These are phyloP conservation scores for Rhamnusium bicolor DNA, from an alignment of 2,888 invertebrate species.

Conservation along the genomic window DNA sequence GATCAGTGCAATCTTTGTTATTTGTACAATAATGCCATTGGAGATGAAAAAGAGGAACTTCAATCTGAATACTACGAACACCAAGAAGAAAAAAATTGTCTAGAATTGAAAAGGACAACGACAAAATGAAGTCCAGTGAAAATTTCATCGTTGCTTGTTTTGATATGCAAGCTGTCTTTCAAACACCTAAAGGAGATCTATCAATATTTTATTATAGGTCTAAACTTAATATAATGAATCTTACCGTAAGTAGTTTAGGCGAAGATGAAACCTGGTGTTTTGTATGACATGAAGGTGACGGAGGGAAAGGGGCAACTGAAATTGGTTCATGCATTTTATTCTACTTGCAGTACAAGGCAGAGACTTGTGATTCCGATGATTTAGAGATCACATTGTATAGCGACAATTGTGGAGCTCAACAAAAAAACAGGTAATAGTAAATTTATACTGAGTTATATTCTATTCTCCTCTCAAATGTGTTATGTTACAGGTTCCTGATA, in stretches of 20 bases:
- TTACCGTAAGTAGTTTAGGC: conserved; percentile 2
- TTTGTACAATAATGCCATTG: conserved; percentile 6
- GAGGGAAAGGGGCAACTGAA: conserved; percentile 6
- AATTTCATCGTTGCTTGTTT: conserved; percentile 19
- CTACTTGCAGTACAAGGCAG: too few species aligned
- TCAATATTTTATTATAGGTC: conserved; percentile 25
- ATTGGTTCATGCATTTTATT: not conserved
- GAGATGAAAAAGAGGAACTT: conserved; percentile 9
- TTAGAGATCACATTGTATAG: too few species aligned
- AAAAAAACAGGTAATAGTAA: too few species aligned
- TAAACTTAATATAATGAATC: conserved; percentile 24
- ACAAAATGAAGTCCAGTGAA: conserved; percentile 4
- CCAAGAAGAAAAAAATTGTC: conserved; percentile 18
- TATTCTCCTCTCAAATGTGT: too few species aligned
- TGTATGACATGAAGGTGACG: conserved; percentile 21
- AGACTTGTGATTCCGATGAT: too few species aligned
- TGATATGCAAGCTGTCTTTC: conserved; percentile 18
- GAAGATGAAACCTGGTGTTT: not conserved
- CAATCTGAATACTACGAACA: conserved; percentile 2
- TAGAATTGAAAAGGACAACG: conserved; percentile 23
- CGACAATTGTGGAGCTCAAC: too few species aligned
- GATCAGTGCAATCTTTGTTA: conserved; percentile 11
- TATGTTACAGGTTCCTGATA: too few species aligned
- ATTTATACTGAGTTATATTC: too few species aligned
- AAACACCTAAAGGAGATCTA: not conserved